Conservation (phyloP, 2,888 invertebrate genomes). For the Drosophila lacicola region DNA sequence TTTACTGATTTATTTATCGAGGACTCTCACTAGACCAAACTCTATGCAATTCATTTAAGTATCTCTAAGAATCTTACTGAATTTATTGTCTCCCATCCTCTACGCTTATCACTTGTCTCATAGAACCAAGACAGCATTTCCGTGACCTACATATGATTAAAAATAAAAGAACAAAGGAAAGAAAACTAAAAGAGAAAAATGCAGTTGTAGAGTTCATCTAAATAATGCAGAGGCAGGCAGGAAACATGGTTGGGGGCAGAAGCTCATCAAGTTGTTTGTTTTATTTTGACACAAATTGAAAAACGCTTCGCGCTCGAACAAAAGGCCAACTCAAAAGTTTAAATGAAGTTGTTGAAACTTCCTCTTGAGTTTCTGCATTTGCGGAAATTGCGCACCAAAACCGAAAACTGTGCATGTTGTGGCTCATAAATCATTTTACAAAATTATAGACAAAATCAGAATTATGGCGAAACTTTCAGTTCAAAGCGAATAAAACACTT, state of each 20-base stretch:
- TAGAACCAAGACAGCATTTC: slow-evolving; percentile 22
- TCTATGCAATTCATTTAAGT: slow-evolving; percentile 14
- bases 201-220: slow-evolving; percentile 45
- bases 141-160: slow-evolving; percentile 44
- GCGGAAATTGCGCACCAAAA: slow-evolving; percentile 30
- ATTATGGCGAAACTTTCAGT: slow-evolving; percentile 39
- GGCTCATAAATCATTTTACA: slow-evolving; percentile 51
- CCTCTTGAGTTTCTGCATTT: slow-evolving; percentile 39
- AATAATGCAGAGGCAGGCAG: slow-evolving; percentile 41
- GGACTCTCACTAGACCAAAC: not conserved
- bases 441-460: slow-evolving; percentile 60
- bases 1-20: no score
- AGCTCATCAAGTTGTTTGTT: slow-evolving; percentile 51
- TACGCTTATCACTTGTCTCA: slow-evolving; percentile 17
- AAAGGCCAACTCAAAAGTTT: slow-evolving; percentile 33
- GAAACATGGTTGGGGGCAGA: slow-evolving; percentile 37
- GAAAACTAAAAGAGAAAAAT: slow-evolving; percentile 20
- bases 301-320: slow-evolving; percentile 33
- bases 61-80: slow-evolving; percentile 11
- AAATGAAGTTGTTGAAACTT: slow-evolving; percentile 57
- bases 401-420: not conserved
- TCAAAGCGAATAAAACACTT: slow-evolving; percentile 46
- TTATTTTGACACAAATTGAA: slow-evolving; percentile 65
- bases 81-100: slow-evolving; percentile 2
- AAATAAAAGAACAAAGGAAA: slow-evolving; percentile 14